Evolutionary conservation across 2,113 vertebrate genomes (phyloP).

Genomic region (Polyodon spathula): DNA sequence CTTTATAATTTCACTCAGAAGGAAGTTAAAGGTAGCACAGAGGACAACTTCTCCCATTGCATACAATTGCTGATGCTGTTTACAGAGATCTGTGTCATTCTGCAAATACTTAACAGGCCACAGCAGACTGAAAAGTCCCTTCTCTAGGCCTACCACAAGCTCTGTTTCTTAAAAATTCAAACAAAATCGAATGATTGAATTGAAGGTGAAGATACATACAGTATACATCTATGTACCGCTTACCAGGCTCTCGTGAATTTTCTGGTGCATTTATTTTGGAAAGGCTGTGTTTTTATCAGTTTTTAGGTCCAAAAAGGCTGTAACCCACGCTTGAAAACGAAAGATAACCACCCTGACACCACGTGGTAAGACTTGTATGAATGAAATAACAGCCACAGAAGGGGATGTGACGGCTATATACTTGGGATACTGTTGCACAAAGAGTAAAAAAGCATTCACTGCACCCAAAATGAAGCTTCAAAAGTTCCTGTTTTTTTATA

Average conservation of each 20-base stretch:
- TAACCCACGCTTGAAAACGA: background rate
- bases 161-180: background rate
- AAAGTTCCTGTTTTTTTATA: too few relatives aligned
- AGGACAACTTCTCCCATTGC: too few relatives aligned
- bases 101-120: background rate
- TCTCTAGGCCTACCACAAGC: background rate
- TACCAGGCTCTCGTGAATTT: background rate
- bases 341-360: background rate
- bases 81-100: too few relatives aligned
- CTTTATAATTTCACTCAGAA: too few relatives aligned
- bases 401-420: background rate
- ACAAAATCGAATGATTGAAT: background rate
- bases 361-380: slow-evolving; percentile 1
- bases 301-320: background rate
- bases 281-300: background rate
- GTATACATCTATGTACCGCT: too few relatives aligned
- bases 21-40: too few relatives aligned
- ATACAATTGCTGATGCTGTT: too few relatives aligned
- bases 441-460: background rate
- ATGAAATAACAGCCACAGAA: slow-evolving; percentile 3
- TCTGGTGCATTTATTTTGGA: background rate
- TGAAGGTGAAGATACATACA: background rate
- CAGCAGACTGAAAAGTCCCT: background rate
- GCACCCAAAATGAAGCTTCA: background rate
- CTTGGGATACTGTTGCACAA: background rate